phyloP scores from a whole-genome alignment of 2,797 vertebrate genomes.

The Parauchenoglanis punctatus region DNA sequence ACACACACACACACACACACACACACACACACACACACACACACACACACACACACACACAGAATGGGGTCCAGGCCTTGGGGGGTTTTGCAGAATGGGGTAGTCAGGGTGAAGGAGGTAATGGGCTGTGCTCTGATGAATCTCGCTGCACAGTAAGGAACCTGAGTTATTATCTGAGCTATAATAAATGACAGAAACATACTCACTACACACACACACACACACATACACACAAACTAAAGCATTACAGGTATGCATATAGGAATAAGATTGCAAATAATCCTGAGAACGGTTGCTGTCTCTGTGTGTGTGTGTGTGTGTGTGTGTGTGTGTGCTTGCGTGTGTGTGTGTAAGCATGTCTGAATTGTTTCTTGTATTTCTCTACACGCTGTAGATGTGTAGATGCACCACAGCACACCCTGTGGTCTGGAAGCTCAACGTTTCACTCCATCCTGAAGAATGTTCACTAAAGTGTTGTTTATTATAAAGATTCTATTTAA shows the following conservation, averaged over 20 bases:
- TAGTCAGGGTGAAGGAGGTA: constrained; percentile 21
- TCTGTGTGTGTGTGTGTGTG: background rate
- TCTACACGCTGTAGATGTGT: constrained; percentile 30
- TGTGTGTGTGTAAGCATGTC: constrained; percentile 16
- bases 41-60: constrained; percentile 31
- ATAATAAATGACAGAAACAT: constrained; percentile 68
- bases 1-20: constrained; percentile 42
- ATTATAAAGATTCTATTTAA: background rate
- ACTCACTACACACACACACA: constrained; percentile 9
- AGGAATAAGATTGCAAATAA: background rate
- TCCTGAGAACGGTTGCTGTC: background rate
- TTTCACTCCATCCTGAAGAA: constrained; percentile 19
- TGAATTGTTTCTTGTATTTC: constrained; percentile 19
- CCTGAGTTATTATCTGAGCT: constrained; percentile 73
- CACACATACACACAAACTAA: constrained; percentile 6
- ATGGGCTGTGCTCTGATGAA: constrained; percentile 21
- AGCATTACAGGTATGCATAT: background rate
- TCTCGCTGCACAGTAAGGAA: constrained; percentile 66
- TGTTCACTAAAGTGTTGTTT: background rate
- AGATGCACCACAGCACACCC: constrained; percentile 53
- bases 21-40: constrained; percentile 46
- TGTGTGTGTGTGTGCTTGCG: constrained; percentile 16
- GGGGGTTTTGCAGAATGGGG: background rate
- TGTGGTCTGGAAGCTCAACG: constrained; percentile 55
- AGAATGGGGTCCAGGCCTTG: constrained; percentile 23